Base-by-base conservation (phyloP, 2,797 vertebrate genomes). In the Semotilus atromaculatus region DNA sequence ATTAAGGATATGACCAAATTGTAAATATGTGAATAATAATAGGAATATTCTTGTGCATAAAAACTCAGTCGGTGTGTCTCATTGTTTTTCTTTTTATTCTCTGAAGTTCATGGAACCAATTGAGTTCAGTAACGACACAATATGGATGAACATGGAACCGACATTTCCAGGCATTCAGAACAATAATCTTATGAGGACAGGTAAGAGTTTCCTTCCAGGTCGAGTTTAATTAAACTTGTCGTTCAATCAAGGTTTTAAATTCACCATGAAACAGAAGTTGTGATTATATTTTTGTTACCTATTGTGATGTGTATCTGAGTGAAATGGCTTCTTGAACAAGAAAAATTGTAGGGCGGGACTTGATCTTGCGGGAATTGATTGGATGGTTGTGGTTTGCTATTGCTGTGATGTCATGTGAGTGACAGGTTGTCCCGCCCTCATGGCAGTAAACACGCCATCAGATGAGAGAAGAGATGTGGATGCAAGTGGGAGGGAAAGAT, bases 131-230 rank as follows among this genome's bases (percentile, higher is more conserved):
- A 43, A 55, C 0, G 83, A 85, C 0, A 0, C 21, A 0, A 40
- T 85, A 4, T 85, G 83, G 83, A 85, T 80, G 23, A 14, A 1
- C 10, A 64, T 80, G 58, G 83, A 85, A 31, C 31, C 11, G 0
- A 26, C 36, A 3, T 78, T 62, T 55, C 18, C 45, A n/a, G 31
- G 21, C 34, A 64, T 85, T n/a, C 83, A 80, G 55, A 62, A 40
- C 31, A 85, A 85, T 73, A 71, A 82, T 40, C 7, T 48, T 38
- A 36, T 80, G 68, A 85, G 83, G 58, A 45, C 83, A 80, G 83
- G 83, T 85, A 73, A 53, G 68, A 66, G 18, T 55, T 53, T n/a
- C 23, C 21, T 75, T 48, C 14, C 45, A 48, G 45, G 16, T 53
- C 1, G 68, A 40, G 13, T 55, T 53, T 36, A 14, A 10, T 75